phyloP scores from a whole-genome alignment of 2,888 invertebrate genomes.

The Pterobdella sp. region DNA sequence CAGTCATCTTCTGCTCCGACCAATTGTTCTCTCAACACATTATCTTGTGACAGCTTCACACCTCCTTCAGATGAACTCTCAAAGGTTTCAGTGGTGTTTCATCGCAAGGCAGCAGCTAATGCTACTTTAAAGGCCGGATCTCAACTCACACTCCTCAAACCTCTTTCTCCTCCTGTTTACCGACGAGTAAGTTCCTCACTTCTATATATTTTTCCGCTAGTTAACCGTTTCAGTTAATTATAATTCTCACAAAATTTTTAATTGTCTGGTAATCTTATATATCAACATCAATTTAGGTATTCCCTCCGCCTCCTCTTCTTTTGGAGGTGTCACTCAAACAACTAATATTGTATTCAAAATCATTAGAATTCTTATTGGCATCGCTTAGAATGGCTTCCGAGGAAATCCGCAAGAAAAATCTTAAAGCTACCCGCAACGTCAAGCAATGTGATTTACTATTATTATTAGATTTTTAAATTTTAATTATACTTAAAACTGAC shows the following conservation, averaged over 20 bases:
- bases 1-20: background rate
- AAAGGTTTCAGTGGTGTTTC: background rate
- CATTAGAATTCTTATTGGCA: background rate
- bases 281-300: background rate
- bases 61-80: background rate
- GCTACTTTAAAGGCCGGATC: background rate
- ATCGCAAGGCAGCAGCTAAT: background rate
- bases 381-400: background rate
- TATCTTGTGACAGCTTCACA: background rate
- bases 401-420: background rate
- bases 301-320: background rate
- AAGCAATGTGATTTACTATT: background rate
- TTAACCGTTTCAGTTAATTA: background rate
- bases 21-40: background rate
- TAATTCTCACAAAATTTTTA: background rate
- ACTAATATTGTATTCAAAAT: background rate
- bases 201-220: background rate
- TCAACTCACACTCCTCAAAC: slow-evolving; percentile 7
- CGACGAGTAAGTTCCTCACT: background rate
- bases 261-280: background rate
- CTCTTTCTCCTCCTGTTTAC: background rate
- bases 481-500: no score
- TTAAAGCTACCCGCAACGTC: slow-evolving; percentile 5
- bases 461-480: no score
- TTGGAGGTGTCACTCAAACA: slow-evolving; percentile 4